phyloP scores from a whole-genome alignment of 2,113 vertebrate species.

The Tonatia bakeri region DNA sequence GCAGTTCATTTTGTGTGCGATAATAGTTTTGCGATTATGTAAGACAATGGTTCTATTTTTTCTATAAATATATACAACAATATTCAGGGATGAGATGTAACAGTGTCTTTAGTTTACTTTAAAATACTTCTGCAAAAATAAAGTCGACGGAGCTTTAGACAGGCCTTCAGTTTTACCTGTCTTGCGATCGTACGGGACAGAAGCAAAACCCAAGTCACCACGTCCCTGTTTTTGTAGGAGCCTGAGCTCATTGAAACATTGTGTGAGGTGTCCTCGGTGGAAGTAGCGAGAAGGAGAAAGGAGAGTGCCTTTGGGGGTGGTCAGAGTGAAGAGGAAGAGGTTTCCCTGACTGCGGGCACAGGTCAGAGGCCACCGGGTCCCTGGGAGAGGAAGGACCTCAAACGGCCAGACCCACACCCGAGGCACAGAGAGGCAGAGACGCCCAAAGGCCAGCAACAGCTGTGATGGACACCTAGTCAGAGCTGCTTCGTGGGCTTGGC shows the following conservation, averaged over 20 bases:
- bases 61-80: neutral
- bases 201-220: neutral
- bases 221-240: neutral
- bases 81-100: neutral
- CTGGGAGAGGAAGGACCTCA: neutral
- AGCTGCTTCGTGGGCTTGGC: accelerated
- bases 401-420: neutral
- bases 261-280: too few relatives aligned
- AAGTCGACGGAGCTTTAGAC: neutral
- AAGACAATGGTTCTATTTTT: neutral
- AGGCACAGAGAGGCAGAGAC: neutral
- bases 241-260: neutral
- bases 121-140: neutral
- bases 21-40: neutral
- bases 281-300: neutral
- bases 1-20: neutral
- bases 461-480: accelerated
- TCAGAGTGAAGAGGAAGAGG: neutral
- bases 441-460: accelerated
- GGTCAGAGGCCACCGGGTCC: neutral
- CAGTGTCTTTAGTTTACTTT: neutral
- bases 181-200: accelerated
- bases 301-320: neutral
- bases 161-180: neutral
- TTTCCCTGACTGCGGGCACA: neutral